Percentiles rank a stretch among this genome's conserved stretches.
These are phyloP conservation scores for Drosophila austrosaltans DNA, from an alignment of 2,888 invertebrate genomes.

Conservation along the genomic window DNA sequence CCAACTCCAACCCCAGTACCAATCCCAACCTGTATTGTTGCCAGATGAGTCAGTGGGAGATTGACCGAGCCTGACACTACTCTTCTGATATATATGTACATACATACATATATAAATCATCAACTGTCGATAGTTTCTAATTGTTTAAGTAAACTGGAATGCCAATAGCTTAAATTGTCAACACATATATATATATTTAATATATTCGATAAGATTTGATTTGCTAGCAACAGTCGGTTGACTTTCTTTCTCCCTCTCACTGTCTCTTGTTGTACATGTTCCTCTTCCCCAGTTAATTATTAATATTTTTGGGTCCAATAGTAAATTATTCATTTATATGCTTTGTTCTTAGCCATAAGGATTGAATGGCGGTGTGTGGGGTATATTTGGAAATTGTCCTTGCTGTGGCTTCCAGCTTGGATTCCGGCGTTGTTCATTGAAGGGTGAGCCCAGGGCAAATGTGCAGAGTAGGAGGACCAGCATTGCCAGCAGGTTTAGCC, in stretches of 20 bases:
- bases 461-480: constrained; percentile 33
- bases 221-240: neutral
- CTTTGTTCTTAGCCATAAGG: constrained; percentile 46
- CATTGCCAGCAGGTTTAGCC: constrained; percentile 38
- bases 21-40: no score
- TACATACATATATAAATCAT: neutral
- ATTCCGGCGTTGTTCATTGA: constrained; percentile 42
- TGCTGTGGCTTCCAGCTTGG: constrained; percentile 23
- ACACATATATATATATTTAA: constrained; percentile 14
- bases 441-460: constrained; percentile 42
- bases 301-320: no score
- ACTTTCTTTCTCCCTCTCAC: neutral
- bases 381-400: constrained; percentile 28
- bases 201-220: constrained; percentile 19
- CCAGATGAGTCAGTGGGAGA: constrained; percentile 15
- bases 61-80: neutral
- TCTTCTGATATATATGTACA: neutral
- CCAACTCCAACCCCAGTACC: no score
- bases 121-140: constrained; percentile 32
- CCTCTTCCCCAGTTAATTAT: no score
- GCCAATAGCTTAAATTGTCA: constrained; percentile 48
- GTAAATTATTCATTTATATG: constrained; percentile 39
- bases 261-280: neutral
- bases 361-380: constrained; percentile 65
- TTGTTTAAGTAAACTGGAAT: constrained; percentile 42